Percentiles rank a stretch among this genome's conserved stretches.
Evolutionary conservation across 2,888 invertebrate species (phyloP).

Genomic region (Ypsolopha sequella): DNA sequence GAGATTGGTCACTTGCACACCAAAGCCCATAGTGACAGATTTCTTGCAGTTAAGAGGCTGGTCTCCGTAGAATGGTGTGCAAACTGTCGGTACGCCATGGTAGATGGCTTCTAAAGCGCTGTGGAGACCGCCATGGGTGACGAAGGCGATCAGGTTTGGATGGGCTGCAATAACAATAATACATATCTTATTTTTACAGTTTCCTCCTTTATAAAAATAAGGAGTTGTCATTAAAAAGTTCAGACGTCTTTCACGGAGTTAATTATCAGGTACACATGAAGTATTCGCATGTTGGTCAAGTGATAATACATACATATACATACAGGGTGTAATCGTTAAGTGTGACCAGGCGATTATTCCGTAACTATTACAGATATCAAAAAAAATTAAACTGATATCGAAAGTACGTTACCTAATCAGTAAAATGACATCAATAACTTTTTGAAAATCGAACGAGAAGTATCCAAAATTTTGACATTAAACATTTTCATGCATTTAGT

Average conservation of each 20-base stretch:
- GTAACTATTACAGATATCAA: too few relatives aligned
- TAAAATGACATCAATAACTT: too few relatives aligned
- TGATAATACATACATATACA: too few relatives aligned
- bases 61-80: constrained; percentile 52
- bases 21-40: constrained; percentile 25
- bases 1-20: constrained; percentile 30
- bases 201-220: not conserved
- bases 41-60: constrained; percentile 39
- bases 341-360: too few relatives aligned
- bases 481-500: too few relatives aligned
- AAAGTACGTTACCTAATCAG: too few relatives aligned
- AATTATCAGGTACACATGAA: too few relatives aligned
- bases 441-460: too few relatives aligned
- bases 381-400: too few relatives aligned
- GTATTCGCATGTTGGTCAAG: too few relatives aligned
- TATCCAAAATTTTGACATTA: too few relatives aligned
- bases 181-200: not conserved
- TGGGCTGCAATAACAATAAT: constrained; percentile 28
- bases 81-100: constrained; percentile 45
- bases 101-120: constrained; percentile 47
- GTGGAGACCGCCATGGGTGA: constrained; percentile 49
- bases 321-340: too few relatives aligned
- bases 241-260: not conserved
- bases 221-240: not conserved
- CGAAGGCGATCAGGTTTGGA: constrained; percentile 43